Conservation (phyloP, 2,113 vertebrate species). For the Scolopax mira region DNA sequence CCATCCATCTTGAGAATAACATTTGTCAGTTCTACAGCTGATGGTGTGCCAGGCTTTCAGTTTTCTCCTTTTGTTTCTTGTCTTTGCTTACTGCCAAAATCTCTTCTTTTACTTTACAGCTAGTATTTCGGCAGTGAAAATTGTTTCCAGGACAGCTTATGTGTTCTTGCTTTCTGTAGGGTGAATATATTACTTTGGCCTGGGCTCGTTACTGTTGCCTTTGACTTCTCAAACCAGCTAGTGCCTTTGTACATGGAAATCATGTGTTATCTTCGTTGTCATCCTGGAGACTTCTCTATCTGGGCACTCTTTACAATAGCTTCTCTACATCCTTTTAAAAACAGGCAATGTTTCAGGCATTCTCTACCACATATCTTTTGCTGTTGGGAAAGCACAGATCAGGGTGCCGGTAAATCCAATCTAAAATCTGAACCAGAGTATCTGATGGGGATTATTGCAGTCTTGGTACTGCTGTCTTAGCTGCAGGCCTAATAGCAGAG, state of each 20-base stretch:
- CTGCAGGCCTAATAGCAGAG: not conserved
- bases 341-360: too few relatives aligned
- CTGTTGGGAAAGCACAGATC: not conserved
- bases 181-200: not conserved
- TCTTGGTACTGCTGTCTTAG: not conserved
- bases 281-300: not conserved
- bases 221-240: not conserved
- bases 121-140: not conserved
- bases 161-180: not conserved
- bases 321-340: not conserved
- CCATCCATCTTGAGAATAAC: not conserved
- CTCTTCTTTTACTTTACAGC: not conserved
- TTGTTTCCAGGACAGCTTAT: not conserved
- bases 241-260: not conserved
- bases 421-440: not conserved
- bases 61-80: not conserved
- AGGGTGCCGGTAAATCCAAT: not conserved
- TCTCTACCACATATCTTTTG: not conserved
- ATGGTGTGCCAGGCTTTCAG: not conserved
- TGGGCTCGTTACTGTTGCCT: not conserved
- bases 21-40: not conserved
- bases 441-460: not conserved
- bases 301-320: not conserved
- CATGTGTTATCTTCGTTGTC: not conserved
- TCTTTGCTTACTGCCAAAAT: not conserved